A percentile compares a stretch with the other conserved stretches of the same genome.
Evolutionary conservation across 2,888 invertebrate species (phyloP).

Genomic region (Pycnomerus fuliginosus): DNA sequence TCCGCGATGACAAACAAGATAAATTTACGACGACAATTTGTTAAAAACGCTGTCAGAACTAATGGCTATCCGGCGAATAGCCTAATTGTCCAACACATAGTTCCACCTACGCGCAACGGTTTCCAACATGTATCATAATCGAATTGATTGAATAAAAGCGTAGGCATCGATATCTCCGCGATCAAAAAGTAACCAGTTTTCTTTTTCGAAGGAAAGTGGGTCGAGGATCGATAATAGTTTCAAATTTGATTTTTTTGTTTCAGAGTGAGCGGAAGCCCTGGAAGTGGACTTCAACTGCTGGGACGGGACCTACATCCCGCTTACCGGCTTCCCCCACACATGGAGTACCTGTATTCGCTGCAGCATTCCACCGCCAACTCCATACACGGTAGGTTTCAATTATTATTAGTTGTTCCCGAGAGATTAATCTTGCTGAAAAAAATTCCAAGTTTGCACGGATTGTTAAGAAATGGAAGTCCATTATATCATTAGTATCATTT

Average conservation of each 20-base stretch:
- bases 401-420: too few species aligned
- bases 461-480: too few species aligned
- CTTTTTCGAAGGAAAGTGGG: background rate
- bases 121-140: too few species aligned
- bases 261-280: conserved; percentile 54
- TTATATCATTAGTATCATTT: too few species aligned
- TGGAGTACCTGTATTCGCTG: conserved; percentile 75
- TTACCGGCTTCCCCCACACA: conserved; percentile 71
- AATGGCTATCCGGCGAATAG: conserved; percentile 1
- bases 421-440: too few species aligned
- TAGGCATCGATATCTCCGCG: background rate
- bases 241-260: conserved; percentile 26
- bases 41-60: conserved; percentile 5
- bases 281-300: conserved; percentile 58
- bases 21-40: too few species aligned
- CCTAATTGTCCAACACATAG: conserved; percentile 7
- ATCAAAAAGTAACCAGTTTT: background rate
- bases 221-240: too few species aligned
- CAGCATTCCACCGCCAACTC: conserved; percentile 67
- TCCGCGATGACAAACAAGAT: too few species aligned
- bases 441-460: too few species aligned
- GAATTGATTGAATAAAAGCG: conserved; percentile 1
- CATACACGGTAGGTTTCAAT: conserved; percentile 65
- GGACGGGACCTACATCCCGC: conserved; percentile 65
- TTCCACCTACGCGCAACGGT: conserved; percentile 1